Evolutionary conservation across 2,797 vertebrate genomes (phyloP), one percentile per base, ranked within the genome.

Genomic region (Percopsis omiscomaycus): DNA sequence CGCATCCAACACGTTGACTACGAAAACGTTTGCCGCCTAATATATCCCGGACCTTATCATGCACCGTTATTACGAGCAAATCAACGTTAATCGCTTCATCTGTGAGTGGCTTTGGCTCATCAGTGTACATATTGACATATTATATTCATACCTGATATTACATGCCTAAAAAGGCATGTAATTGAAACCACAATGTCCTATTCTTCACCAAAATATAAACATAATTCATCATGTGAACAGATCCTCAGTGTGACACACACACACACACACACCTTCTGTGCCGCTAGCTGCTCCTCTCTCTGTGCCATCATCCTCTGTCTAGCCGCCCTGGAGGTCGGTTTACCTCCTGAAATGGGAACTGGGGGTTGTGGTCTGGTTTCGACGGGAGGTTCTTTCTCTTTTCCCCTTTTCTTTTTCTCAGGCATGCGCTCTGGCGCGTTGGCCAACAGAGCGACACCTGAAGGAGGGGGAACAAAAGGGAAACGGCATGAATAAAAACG

Each of bases 401-500:
- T 89, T 0, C 85, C 71, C 1, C 91, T 88, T 70, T 90, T 94
- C 72, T 80, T 94, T 68, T 88, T 92, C 67, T 98, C 96, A 0
- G 95, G 92, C 27, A 96, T 83, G 1, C 94, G 91, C 74, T 98
- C 97, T 0, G 96, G 96, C 4, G 96, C 95, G 0, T 97, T 98
- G 29, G 97, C 95, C 66, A 99, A 86, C 54, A 99, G 87, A 0
- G 97, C 97, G 60, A 99, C 97, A 12, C 97, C 96, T 99, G 80
- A 0, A 56, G 46, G 14, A 28, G 58, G n/a, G 22, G 13, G 42
- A 49, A 58, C 66, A 55, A 3, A 37, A 32, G 32, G 59, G 0
- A 0, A 5, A 42, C 14, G 57, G 68, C 0, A 13, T 13, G 46
- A 64, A 4, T 73, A 42, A 4, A 62, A n/a, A 59, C 27, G 54